These are phyloP conservation scores for Chascanopsetta lugubris DNA, from an alignment of 2,113 vertebrate genomes.

Conservation along the genomic window DNA sequence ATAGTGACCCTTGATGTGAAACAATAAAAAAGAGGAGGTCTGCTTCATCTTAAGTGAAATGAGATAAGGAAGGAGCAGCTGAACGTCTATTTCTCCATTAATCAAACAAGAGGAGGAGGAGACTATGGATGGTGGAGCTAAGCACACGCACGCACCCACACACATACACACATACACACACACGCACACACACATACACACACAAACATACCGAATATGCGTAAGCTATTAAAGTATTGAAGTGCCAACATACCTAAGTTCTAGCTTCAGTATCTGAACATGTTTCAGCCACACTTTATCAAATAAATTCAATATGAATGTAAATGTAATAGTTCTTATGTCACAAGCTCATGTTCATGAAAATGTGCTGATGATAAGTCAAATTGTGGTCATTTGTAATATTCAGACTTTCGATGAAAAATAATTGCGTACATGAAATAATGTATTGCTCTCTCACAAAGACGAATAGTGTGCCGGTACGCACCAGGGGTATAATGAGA, in stretches of 20 bases:
- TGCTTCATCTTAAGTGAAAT: slow-evolving; percentile 3
- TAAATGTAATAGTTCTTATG: slow-evolving; percentile 23
- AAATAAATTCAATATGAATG: slow-evolving; percentile 22
- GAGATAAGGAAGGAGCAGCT: not conserved
- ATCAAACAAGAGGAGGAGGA: not conserved
- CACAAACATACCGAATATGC: slow-evolving; percentile 50
- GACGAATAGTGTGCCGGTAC: slow-evolving; percentile 2
- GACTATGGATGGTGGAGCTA: not conserved
- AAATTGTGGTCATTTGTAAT: slow-evolving; percentile 47
- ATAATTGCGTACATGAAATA: slow-evolving; percentile 34
- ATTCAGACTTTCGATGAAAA: slow-evolving; percentile 28
- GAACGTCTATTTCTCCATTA: not conserved
- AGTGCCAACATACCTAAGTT: slow-evolving; percentile 70
- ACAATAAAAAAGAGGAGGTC: not conserved
- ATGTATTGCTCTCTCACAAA: slow-evolving; percentile 25
- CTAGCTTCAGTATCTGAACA: slow-evolving; percentile 53
- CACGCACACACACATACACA: slow-evolving; percentile 26
- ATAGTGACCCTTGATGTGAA: not conserved
- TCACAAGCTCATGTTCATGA: slow-evolving; percentile 28
- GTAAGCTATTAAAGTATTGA: slow-evolving; percentile 62
- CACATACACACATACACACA: slow-evolving; percentile 19
- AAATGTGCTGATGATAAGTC: slow-evolving; percentile 30
- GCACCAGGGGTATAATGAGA: not conserved
- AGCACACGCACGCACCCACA: slow-evolving; percentile 15
- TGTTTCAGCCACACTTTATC: slow-evolving; percentile 29